Percentiles rank a stretch among this genome's conserved stretches.
These are phyloP conservation scores for Microtus ochrogaster DNA, from an alignment of 2,113 vertebrate species.

Conservation along the genomic window DNA sequence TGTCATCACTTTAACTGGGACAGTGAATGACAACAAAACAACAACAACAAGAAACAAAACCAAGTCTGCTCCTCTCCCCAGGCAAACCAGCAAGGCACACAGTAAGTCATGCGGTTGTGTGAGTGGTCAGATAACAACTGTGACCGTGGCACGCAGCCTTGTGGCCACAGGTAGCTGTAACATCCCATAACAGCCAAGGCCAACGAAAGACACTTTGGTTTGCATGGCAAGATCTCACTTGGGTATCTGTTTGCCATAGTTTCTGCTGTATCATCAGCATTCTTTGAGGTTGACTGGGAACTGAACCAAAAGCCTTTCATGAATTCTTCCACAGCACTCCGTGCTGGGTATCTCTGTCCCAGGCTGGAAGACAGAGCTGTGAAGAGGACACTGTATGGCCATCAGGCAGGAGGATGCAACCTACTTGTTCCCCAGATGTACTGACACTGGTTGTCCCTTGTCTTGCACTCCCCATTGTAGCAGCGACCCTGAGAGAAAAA, in stretches of 20 bases:
- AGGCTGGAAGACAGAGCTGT: neutral
- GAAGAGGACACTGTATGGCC: neutral
- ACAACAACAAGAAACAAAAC: neutral
- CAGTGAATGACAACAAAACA: neutral
- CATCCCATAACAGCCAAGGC: neutral
- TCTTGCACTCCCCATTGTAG: constrained; percentile 98
- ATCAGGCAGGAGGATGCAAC: constrained; percentile 74
- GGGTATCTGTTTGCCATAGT: neutral
- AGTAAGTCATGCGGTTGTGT: neutral
- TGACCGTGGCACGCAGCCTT: neutral
- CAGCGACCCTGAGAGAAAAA: constrained; percentile 93
- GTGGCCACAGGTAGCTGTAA: neutral
- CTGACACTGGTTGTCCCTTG: constrained; percentile 97
- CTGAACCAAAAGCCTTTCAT: accelerated
- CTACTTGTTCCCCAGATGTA: constrained; percentile 98
- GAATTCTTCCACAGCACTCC: neutral
- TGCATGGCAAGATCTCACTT: neutral
- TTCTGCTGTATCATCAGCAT: neutral
- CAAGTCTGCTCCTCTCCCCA: neutral
- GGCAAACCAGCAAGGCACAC: neutral
- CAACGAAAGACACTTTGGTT: neutral
- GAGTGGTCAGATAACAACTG: neutral
- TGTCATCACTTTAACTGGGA: neutral
- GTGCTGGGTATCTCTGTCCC: neutral
- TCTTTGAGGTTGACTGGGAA: neutral